phyloP scores from a whole-genome alignment of 2,888 invertebrate species.

The Stegophylla sp. region DNA sequence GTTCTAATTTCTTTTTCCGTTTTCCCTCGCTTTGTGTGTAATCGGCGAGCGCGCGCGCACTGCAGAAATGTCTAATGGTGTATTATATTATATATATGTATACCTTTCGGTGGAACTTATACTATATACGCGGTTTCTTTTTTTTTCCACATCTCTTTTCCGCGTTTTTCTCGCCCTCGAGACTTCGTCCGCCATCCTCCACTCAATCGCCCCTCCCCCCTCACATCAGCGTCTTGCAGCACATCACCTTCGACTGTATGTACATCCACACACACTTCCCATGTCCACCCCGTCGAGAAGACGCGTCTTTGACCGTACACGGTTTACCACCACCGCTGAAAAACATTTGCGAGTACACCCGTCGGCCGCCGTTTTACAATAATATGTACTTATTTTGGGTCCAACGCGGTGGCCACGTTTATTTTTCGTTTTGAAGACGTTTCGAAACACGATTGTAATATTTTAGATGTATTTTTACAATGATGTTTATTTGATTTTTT shows the following conservation, averaged over 20 bases:
- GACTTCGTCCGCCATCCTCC: neutral
- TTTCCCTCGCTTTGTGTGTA: constrained; percentile 44
- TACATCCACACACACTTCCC: neutral
- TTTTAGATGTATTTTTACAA: no score
- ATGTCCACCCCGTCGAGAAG: neutral
- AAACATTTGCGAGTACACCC: no score
- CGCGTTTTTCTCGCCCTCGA: neutral
- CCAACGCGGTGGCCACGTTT: no score
- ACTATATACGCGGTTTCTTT: neutral
- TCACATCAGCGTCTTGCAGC: neutral
- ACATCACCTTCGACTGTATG: neutral
- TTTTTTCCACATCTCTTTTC: constrained; percentile 2
- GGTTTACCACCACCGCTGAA: neutral
- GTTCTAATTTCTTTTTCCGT: constrained; percentile 58
- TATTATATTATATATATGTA: constrained; percentile 11
- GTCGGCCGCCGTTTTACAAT: no score
- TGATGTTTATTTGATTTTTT: no score
- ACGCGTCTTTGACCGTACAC: neutral
- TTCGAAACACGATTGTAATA: no score
- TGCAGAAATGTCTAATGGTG: constrained; percentile 1
- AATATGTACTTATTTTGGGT: no score
- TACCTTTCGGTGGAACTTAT: neutral
- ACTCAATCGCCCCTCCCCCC: neutral
- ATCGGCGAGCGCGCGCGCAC: constrained; percentile 5
- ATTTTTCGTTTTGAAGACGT: no score